Percentiles rank a stretch among this genome's conserved stretches.
Evolutionary conservation across 2,888 invertebrate genomes (phyloP).

Genomic region (Euspilapteryx auroguttella): DNA sequence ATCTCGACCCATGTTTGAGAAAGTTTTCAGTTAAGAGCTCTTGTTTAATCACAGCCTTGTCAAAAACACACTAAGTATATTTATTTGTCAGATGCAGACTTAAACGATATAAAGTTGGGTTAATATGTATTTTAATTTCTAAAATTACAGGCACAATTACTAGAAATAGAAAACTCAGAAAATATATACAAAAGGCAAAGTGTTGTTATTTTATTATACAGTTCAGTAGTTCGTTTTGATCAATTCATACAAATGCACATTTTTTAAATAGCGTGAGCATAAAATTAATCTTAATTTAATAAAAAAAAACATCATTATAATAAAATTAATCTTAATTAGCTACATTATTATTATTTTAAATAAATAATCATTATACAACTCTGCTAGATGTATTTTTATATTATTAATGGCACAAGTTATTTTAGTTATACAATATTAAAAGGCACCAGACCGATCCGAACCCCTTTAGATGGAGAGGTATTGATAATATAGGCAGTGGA

Average conservation of each 20-base stretch:
- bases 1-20: too few relatives aligned
- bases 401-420: constrained; percentile 41
- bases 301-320: too few relatives aligned
- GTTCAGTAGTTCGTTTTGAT: too few relatives aligned
- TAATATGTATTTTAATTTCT: constrained; percentile 45
- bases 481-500: constrained; percentile 4
- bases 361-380: too few relatives aligned
- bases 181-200: constrained; percentile 22
- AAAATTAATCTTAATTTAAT: constrained; percentile 4
- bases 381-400: constrained; percentile 16
- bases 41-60: too few relatives aligned
- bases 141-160: constrained; percentile 27
- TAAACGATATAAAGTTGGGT: constrained; percentile 7
- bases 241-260: too few relatives aligned
- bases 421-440: constrained; percentile 20
- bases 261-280: not conserved
- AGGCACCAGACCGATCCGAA: constrained; percentile 20
- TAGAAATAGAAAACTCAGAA: constrained; percentile 16
- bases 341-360: constrained; percentile 3
- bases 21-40: too few relatives aligned
- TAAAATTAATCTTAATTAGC: too few relatives aligned
- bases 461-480: too few relatives aligned
- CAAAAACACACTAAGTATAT: too few relatives aligned
- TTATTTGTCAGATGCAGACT: too few relatives aligned
- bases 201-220: too few relatives aligned